Evolutionary conservation across 2,797 vertebrate species (phyloP).

Genomic region (Parauchenoglanis ngamensis): DNA sequence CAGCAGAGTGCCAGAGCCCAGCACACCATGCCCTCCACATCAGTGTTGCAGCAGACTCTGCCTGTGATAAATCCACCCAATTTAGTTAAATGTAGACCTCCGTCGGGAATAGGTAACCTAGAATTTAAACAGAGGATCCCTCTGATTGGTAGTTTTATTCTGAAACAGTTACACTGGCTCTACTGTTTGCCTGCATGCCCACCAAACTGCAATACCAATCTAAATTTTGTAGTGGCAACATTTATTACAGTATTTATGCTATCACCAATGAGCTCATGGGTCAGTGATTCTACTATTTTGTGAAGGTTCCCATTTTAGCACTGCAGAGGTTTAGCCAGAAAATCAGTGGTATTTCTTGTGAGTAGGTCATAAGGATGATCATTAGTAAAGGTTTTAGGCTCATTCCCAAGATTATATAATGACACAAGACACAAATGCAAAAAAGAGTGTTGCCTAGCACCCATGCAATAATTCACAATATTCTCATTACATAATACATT

Average conservation of each 20-base stretch:
- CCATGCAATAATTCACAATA: slow-evolving; percentile 23
- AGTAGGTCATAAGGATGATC: background rate
- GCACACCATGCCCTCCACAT: background rate
- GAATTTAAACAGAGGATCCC: slow-evolving; percentile 47
- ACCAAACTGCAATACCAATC: slow-evolving; percentile 13
- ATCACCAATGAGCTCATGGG: slow-evolving; percentile 11
- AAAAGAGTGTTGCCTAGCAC: slow-evolving; percentile 11
- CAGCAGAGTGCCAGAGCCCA: background rate
- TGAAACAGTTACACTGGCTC: slow-evolving; percentile 11
- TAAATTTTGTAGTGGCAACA: background rate
- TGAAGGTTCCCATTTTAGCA: slow-evolving; percentile 1
- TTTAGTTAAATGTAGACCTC: slow-evolving; percentile 50
- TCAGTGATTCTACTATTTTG: slow-evolving; percentile 31
- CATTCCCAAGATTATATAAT: background rate
- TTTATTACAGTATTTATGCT: background rate
- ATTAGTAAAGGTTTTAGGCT: background rate
- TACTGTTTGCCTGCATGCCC: slow-evolving; percentile 12
- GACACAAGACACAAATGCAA: background rate
- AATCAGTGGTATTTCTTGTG: background rate
- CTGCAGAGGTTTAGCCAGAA: background rate
- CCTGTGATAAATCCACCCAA: slow-evolving; percentile 37
- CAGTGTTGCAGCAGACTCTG: slow-evolving; percentile 12
- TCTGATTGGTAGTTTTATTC: slow-evolving; percentile 41
- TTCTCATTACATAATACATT: slow-evolving; percentile 32
- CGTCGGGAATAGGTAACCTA: slow-evolving; percentile 40